Evolutionary conservation across 2,113 vertebrate species (phyloP).

Genomic region (Alexandromys fortis): DNA sequence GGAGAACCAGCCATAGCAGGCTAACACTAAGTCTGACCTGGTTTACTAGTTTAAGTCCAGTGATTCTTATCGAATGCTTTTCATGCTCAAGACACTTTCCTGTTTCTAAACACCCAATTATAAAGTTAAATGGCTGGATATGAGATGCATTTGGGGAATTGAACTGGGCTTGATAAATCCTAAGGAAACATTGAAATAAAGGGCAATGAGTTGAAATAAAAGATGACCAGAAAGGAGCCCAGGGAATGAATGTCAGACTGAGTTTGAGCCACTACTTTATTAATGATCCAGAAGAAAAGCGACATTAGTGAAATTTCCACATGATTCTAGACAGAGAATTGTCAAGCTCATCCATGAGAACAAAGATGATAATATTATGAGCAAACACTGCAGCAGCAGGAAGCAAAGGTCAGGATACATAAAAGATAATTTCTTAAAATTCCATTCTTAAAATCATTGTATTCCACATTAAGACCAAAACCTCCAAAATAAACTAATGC

Average conservation of each 20-base stretch:
- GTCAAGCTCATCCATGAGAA: constrained; percentile 51
- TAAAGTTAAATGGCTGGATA: constrained; percentile 50
- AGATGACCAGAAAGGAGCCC: constrained; percentile 14
- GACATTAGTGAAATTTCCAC: constrained; percentile 58
- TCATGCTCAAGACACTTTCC: not conserved
- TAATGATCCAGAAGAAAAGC: constrained; percentile 55
- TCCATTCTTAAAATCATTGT: not conserved
- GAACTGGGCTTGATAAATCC: constrained; percentile 14
- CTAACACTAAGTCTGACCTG: not conserved
- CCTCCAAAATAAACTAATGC: constrained; percentile 11
- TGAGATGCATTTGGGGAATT: constrained; percentile 15
- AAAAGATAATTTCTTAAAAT: constrained; percentile 1
- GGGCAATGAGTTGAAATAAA: not conserved
- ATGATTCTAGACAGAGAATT: constrained; percentile 59
- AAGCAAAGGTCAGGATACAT: constrained; percentile 47
- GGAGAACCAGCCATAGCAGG: not conserved
- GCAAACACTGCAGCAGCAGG: constrained; percentile 29
- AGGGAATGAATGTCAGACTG: constrained; percentile 23
- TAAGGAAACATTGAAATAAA: constrained; percentile 35
- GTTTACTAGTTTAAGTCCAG: not conserved
- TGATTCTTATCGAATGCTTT: constrained; percentile 27
- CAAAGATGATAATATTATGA: constrained; percentile 50
- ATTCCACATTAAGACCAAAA: constrained; percentile 14
- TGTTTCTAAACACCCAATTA: constrained; percentile 37
- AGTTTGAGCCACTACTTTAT: constrained; percentile 57